Percentiles rank a stretch among this genome's conserved stretches.
phyloP scores from a whole-genome alignment of 2,888 invertebrate genomes.

The Leucania comma region DNA sequence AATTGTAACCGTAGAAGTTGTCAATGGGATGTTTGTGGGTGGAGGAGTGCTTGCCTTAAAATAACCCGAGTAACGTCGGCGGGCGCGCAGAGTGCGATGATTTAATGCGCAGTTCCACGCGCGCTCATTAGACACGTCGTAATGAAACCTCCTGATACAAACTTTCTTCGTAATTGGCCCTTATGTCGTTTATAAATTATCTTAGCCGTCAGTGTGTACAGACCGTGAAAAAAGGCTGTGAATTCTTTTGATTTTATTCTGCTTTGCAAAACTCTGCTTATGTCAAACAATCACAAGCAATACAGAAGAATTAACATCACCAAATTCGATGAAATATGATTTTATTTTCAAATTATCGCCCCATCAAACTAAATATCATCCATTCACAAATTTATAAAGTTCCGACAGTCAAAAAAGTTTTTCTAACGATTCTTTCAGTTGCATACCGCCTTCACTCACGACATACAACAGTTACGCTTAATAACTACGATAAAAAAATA shows the following conservation, averaged over 20 bases:
- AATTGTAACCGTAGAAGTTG: conserved; percentile 74
- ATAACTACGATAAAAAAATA: conserved; percentile 50
- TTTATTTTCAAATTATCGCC: conserved; percentile 22
- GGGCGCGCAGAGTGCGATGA: conserved; percentile 75
- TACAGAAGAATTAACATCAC: conserved; percentile 24
- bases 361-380: conserved; percentile 33
- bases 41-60: conserved; percentile 74
- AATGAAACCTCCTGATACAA: conserved; percentile 66
- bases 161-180: conserved; percentile 65
- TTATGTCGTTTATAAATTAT: conserved; percentile 56
- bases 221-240: conserved; percentile 30
- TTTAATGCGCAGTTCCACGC: conserved; percentile 76
- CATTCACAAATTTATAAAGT: conserved; percentile 48
- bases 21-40: conserved; percentile 80
- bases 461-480: conserved; percentile 52
- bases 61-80: conserved; percentile 74
- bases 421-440: conserved; percentile 48
- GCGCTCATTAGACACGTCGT: conserved; percentile 77
- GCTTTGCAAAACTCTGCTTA: conserved; percentile 16
- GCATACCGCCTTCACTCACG: conserved; percentile 50
- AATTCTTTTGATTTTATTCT: conserved; percentile 21
- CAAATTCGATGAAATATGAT: conserved; percentile 38
- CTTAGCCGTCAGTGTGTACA: conserved; percentile 26
- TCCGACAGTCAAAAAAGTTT: conserved; percentile 48
- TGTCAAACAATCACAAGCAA: neutral